Conservation (phyloP, 2,888 invertebrate species). For the Pantelozetes paolii region DNA sequence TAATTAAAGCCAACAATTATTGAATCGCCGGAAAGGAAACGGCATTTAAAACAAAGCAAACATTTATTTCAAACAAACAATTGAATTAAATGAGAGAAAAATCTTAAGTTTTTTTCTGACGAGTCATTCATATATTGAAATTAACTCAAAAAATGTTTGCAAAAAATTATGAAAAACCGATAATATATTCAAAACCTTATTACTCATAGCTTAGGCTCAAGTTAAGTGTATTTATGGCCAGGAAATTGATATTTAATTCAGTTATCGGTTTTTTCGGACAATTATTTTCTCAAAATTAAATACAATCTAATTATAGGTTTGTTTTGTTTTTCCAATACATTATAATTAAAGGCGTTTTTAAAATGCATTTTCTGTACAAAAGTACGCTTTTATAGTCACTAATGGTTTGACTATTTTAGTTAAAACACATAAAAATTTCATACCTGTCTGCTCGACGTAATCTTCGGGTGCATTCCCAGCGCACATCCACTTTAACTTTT, state of each 20-base stretch:
- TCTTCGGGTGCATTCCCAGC: slow-evolving; percentile 13
- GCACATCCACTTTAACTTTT: slow-evolving; percentile 9
- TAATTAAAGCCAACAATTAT: slow-evolving; percentile 27
- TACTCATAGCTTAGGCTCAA: not conserved
- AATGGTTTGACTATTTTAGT: not conserved
- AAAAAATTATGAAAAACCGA: not conserved
- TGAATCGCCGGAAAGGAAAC: slow-evolving; percentile 33
- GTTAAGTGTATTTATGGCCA: slow-evolving; percentile 22
- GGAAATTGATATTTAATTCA: slow-evolving; percentile 36
- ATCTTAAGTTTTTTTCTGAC: slow-evolving; percentile 22
- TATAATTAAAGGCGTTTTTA: slow-evolving; percentile 7
- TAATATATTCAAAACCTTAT: not conserved
- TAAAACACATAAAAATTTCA: not conserved
- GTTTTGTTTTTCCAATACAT: not conserved
- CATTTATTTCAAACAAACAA: slow-evolving; percentile 11
- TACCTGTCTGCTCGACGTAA: not conserved
- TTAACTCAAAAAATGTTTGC: slow-evolving; percentile 12
- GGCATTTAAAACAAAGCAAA: slow-evolving; percentile 21
- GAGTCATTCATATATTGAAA: slow-evolving; percentile 31
- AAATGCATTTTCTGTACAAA: not conserved
- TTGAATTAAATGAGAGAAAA: slow-evolving; percentile 26
- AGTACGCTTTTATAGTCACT: no score
- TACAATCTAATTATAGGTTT: not conserved
- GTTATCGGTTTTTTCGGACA: not conserved
- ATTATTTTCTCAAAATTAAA: not conserved